phyloP scores from a whole-genome alignment of 2,888 invertebrate genomes.

The Pediacus dermestoides region DNA sequence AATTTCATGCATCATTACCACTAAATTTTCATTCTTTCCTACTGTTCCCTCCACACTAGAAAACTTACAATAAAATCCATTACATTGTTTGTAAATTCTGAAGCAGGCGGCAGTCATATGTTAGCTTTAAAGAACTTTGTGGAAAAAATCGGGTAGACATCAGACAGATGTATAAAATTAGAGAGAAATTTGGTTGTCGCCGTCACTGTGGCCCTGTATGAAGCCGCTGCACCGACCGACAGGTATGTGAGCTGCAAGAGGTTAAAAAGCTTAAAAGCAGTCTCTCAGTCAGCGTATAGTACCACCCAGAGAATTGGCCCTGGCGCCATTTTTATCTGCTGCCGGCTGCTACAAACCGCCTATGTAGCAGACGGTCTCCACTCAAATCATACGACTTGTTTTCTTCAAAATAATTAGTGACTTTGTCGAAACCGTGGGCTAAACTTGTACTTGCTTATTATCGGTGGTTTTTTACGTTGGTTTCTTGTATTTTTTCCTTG shows the following conservation, averaged over 20 bases:
- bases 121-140: too few relatives aligned
- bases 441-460: too few relatives aligned
- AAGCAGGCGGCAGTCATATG: too few relatives aligned
- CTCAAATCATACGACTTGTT: slow-evolving; percentile 5
- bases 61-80: too few relatives aligned
- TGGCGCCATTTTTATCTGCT: slow-evolving; percentile 43
- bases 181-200: neutral
- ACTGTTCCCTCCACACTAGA: too few relatives aligned
- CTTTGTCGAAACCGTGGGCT: neutral
- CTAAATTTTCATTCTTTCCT: too few relatives aligned
- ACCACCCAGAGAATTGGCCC: slow-evolving; percentile 31
- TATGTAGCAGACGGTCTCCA: slow-evolving; percentile 24
- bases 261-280: slow-evolving; percentile 1
- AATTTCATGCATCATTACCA: too few relatives aligned
- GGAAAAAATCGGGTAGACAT: too few relatives aligned
- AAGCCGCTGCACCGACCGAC: neutral
- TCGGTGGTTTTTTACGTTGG: too few relatives aligned
- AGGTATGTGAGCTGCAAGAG: slow-evolving; percentile 1
- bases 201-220: neutral
- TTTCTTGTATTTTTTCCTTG: too few relatives aligned
- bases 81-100: too few relatives aligned
- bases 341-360: slow-evolving; percentile 28
- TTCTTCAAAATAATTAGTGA: slow-evolving; percentile 3
- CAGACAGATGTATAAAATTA: neutral
- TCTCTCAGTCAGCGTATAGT: slow-evolving; percentile 1